These are phyloP conservation scores for Chironomus tepperi DNA, from an alignment of 1,140 invertebrate genomes.

Conservation along the genomic window DNA sequence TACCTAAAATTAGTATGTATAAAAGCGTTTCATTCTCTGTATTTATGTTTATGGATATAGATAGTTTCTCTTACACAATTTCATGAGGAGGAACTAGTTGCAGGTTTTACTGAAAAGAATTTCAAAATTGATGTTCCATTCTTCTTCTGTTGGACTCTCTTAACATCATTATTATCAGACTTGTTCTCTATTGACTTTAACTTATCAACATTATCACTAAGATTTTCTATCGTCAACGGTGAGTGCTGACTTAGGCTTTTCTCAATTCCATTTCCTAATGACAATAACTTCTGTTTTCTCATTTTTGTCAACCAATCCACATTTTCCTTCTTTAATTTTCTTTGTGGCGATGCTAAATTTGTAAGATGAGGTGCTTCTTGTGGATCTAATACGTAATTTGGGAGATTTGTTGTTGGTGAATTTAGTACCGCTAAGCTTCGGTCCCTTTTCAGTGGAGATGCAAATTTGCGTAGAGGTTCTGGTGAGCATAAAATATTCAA, in stretches of 20 bases:
- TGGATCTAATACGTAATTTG: constrained; percentile 66
- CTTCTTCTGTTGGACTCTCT: not conserved
- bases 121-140: not conserved
- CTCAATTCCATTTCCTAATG: not conserved
- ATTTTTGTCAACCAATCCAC: constrained; percentile 65
- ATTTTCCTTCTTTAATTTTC: constrained; percentile 49
- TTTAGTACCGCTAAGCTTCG: constrained; percentile 33
- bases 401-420: constrained; percentile 63
- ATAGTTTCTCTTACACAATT: not conserved
- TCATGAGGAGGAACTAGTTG: not conserved
- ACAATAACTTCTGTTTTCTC: constrained; percentile 46
- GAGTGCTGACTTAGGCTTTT: not conserved
- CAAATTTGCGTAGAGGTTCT: not conserved
- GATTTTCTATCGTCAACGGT: not conserved
- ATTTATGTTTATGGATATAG: too few relatives aligned
- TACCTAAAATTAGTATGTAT: not conserved
- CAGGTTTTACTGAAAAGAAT: not conserved
- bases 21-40: not conserved
- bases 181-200: constrained; percentile 15
- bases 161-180: not conserved
- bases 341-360: constrained; percentile 56
- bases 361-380: constrained; percentile 56
- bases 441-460: not conserved
- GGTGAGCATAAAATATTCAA: not conserved
- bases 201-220: not conserved